These are phyloP conservation scores for Sarotherodon lohbergeri DNA, from an alignment of 2,113 vertebrate species.

Conservation along the genomic window DNA sequence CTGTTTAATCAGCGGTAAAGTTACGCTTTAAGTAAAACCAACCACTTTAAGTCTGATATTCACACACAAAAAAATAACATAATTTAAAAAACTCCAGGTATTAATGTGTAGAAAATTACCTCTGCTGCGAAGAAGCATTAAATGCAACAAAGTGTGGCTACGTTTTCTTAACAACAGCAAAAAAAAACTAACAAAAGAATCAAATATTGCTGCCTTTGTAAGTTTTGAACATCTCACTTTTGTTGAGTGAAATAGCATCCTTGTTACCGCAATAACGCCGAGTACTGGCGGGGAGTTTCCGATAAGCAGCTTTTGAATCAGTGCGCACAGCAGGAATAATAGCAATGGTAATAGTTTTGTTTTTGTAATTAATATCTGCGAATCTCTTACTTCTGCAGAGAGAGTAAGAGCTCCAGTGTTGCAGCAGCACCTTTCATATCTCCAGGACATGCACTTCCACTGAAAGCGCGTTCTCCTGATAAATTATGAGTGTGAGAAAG, in stretches of 20 bases:
- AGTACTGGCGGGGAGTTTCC: neutral
- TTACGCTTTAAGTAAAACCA: neutral
- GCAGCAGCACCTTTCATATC: neutral
- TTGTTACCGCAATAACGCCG: neutral
- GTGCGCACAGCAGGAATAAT: neutral
- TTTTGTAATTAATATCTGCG: neutral
- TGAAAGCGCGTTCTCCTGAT: neutral
- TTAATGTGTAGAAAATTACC: neutral
- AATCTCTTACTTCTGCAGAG: neutral
- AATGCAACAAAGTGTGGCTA: neutral
- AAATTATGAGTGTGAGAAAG: neutral
- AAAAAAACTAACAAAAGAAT: neutral
- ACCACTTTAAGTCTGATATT: neutral
- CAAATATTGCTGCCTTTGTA: neutral
- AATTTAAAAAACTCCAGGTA: neutral
- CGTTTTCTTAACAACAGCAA: neutral
- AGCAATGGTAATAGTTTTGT: neutral
- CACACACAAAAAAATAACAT: neutral
- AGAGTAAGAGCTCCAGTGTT: neutral
- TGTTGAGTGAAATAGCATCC: neutral
- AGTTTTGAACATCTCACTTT: neutral
- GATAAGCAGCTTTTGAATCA: slow-evolving; percentile 4
- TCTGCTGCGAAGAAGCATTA: neutral
- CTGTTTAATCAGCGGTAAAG: neutral
- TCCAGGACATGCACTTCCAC: neutral